Conservation (phyloP, 2,888 invertebrate genomes). For the Chymomyza amoena region DNA sequence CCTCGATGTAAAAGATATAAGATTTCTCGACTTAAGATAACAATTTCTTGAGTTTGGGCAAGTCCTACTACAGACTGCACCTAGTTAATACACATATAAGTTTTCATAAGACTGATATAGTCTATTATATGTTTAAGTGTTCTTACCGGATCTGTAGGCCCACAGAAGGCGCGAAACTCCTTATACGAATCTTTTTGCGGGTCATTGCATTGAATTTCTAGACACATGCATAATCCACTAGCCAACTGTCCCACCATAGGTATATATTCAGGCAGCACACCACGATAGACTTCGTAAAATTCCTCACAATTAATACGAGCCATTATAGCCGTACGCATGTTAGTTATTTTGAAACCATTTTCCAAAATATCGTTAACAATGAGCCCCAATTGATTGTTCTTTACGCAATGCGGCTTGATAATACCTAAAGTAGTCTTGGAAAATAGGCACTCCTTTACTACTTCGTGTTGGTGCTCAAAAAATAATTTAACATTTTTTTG, state of each 20-base stretch:
- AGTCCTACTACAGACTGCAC: too few relatives aligned
- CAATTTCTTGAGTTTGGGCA: too few relatives aligned
- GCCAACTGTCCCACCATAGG: constrained; percentile 91
- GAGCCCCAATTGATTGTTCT: constrained; percentile 84
- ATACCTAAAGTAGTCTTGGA: constrained; percentile 88
- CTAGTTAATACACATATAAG: too few relatives aligned
- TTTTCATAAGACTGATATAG: background rate
- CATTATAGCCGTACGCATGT: constrained; percentile 88
- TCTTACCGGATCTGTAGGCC: constrained; percentile 93
- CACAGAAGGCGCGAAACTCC: constrained; percentile 90
- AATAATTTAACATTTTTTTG: constrained; percentile 80
- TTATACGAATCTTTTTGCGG: constrained; percentile 81
- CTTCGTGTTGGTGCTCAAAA: constrained; percentile 81
- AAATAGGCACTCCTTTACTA: constrained; percentile 81
- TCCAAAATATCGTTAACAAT: constrained; percentile 87
- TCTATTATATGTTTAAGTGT: background rate
- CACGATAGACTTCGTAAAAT: constrained; percentile 95
- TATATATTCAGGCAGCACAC: constrained; percentile 89
- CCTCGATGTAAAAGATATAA: too few relatives aligned
- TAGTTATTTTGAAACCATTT: constrained; percentile 88
- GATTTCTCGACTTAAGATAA: too few relatives aligned
- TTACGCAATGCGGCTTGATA: constrained; percentile 93
- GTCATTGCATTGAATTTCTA: constrained; percentile 88
- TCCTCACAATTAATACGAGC: constrained; percentile 92
- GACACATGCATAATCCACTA: constrained; percentile 90